Conservation (phyloP, 2,888 invertebrate genomes). For the Amiota mariae region DNA sequence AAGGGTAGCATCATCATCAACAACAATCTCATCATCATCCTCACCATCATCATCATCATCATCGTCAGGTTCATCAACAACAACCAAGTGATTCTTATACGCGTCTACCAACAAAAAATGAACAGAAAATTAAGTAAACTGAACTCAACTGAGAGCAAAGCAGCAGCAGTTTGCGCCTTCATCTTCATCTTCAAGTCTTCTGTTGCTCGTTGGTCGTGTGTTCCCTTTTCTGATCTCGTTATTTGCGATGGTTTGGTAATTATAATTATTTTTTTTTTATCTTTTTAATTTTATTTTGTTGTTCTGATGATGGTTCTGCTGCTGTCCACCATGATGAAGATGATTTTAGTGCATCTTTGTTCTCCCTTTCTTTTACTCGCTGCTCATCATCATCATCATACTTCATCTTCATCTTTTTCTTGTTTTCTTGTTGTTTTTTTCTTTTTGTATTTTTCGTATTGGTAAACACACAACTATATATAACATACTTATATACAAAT, state of each 20-base stretch:
- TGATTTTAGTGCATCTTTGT: slow-evolving; percentile 47
- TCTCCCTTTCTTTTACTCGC: slow-evolving; percentile 28
- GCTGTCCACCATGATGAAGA: slow-evolving; percentile 64
- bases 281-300: slow-evolving; percentile 5
- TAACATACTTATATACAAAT: not conserved
- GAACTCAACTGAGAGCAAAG: not conserved
- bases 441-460: slow-evolving; percentile 8
- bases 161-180: not conserved
- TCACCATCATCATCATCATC: slow-evolving; percentile 35
- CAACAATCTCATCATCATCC: slow-evolving; percentile 11
- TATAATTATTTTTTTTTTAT: slow-evolving; percentile 52
- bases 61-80: slow-evolving; percentile 9
- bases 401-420: not conserved
- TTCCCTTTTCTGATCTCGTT: slow-evolving; percentile 45
- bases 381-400: not conserved
- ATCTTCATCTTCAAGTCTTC: not conserved
- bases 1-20: slow-evolving; percentile 47
- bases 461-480: not conserved
- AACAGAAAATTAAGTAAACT: slow-evolving; percentile 19
- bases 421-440: slow-evolving; percentile 16
- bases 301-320: slow-evolving; percentile 4
- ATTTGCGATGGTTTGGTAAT: slow-evolving; percentile 57
- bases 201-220: not conserved
- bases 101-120: slow-evolving; percentile 31
- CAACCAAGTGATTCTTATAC: not conserved